Base-by-base conservation (phyloP, 2,797 vertebrate species). In the Schizopygopsis malacanthus region DNA sequence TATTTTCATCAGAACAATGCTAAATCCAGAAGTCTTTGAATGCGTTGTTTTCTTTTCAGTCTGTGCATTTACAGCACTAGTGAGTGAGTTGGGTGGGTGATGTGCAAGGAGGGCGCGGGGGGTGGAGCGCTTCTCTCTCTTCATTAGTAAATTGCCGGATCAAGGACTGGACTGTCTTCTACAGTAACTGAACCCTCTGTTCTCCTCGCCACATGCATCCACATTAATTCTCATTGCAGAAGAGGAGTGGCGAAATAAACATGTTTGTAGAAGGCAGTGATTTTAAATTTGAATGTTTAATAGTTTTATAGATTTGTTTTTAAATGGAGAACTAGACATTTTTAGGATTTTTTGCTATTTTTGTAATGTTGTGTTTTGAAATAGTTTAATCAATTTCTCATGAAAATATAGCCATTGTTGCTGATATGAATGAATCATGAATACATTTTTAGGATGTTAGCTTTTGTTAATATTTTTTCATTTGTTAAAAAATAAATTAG, bases 131-230 rank as follows among this genome's bases (percentile, higher is more conserved):
- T 52, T 20, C 39, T 63, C 69, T 73, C 65, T 79, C 54, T 33
- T 84, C 79, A 82, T 89, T 56, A 89, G 56, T 37, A 69, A 76
- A 86, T 71, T 86, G 81, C 47, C 5, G 4, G 67, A 43, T 82
- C 59, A 79, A 76, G 72, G 77, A 89, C 47, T 43, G 3, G 25
- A 67, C 56, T 25, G 47, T 84, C 37, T 69, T 7, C 41, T 65
- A 69, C 33, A 69, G 33, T 39, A 78, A 85, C 28, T 45, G 13
- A 85, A 70, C 70, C n/a, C 47, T 73, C 43, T 79, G 87, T 71
- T 43, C 4, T 69, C n/a, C 28, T 71, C 22, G 3, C 45, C 72
- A 81, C 33, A 45, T 54, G 15, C 28, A 22, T 9, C 71, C 22
- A 39, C 20, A 16, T 28, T 9, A 4, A 5, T 33, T 25, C 4